Base-by-base conservation (phyloP, 2,888 invertebrate species). In the Gymnocheta viridis region DNA sequence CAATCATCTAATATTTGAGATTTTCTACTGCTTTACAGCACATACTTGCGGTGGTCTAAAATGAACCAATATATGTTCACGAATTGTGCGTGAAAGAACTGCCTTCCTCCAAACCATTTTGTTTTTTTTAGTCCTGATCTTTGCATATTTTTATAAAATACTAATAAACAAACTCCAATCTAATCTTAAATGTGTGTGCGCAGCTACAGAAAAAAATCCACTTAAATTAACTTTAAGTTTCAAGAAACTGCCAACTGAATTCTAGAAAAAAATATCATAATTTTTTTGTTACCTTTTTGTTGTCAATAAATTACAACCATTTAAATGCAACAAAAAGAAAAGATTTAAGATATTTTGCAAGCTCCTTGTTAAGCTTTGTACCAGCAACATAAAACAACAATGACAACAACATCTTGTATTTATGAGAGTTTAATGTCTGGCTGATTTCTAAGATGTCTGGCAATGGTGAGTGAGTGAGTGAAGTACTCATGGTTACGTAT, bases 261-360 rank as follows among this genome's bases (percentile, higher is more conserved):
- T 9, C 24, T 32, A 58, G 7, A 19, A 62, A 58, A n/a, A 56
- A 66, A 47, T 80, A 73, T 67, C 32, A 4, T 80, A 9, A 4
- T 1, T 14, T 70, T 47, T 38, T 56, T 29, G 1, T n/a, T 14
- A 14, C 14, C 24, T 14, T 62, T 41, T 78, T 38, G 19, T 76
- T 83, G 51, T 67, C 80, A 70, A 76, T 80, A 76, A 83, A 80
- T 80, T 76, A 76, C 80, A 70, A 60, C 70, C 79, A 72, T 80
- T 83, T 76, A 80, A 80, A 14, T 62, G 54, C 32, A 29, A 70
- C 51, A 78, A 62, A 69, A 54, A 44, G 47, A 64, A 82, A 32
- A 80, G 83, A 83, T 83, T 70, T 58, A 51, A 76, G 83, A 83
- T 27, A 69, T 74, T 66, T 70, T n/a, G 10, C 66, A 58, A 35